Evolutionary conservation across 2,888 invertebrate genomes (phyloP), one percentile per base, ranked within the genome.

Genomic region (Scaptomyza tumidula): DNA sequence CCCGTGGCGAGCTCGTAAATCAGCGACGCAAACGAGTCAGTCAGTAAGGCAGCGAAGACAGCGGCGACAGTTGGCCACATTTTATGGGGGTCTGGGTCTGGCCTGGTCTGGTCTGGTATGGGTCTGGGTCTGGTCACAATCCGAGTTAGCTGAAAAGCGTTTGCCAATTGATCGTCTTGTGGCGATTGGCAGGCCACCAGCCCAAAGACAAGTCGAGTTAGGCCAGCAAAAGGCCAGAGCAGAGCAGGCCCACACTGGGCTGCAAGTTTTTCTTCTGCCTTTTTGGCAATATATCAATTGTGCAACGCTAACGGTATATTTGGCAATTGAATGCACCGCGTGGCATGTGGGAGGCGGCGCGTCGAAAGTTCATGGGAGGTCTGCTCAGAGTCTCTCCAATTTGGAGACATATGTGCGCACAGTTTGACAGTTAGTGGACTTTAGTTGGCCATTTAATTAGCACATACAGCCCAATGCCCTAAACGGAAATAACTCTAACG

Each of bases 1-100:
- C 84, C 81, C 86, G 80, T 86, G 89, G 81, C 84, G 89, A 89
- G 85, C 88, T 90, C 90, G 89, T 90, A 90, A 90, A 90, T 90
- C 90, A 90, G 81, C 75, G 60, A 63, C 74, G 64, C 78, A 81
- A 89, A 86, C 83, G 85, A 86, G 79, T 76, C 81, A 71, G 79
- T 77, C 77, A 75, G 77, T 41, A 4, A 10, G 16, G 41, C 41
- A 24, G 63, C 43, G 41, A 52, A 55, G 65, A 60, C 71, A 71
- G 63, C 52, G 65, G 63, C 52, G 71, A 71, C 71, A 64, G 64
- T 75, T 76, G 80, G 77, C 74, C 50, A 80, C 81, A 79, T 81
- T 79, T 79, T 79, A 81, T 79, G 79, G 79, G 78, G 79, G 79
- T 76, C 77, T 70, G 58, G 58, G 39, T 66, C 43, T 49, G 14